Evolutionary conservation across 2,888 invertebrate species (phyloP).

Genomic region (Polyommatus icarus): DNA sequence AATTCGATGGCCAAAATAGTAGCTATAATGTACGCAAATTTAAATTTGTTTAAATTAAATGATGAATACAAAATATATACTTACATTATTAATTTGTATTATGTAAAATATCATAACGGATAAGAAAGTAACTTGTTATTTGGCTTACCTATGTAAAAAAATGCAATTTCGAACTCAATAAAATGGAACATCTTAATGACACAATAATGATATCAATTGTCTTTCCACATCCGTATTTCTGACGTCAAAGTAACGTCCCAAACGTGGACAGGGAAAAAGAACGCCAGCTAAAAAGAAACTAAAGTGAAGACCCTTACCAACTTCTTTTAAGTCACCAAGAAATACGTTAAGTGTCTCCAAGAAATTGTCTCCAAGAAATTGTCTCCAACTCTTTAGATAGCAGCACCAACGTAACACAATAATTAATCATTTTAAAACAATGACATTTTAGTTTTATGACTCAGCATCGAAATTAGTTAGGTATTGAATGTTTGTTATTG

Average conservation of each 20-base stretch:
- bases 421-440: constrained; percentile 22
- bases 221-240: background rate
- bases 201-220: background rate
- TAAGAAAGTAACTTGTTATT: background rate
- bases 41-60: background rate
- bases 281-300: background rate
- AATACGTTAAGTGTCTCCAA: background rate
- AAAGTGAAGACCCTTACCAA: too few species aligned
- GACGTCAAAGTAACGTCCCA: background rate
- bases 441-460: constrained; percentile 6
- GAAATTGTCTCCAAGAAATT: background rate
- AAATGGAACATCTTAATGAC: background rate
- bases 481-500: constrained; percentile 20
- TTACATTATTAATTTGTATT: background rate
- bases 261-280: background rate
- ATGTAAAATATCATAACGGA: background rate
- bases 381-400: background rate
- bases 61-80: background rate
- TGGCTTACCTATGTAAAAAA: too few species aligned
- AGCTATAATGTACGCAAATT: background rate
- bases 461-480: constrained; percentile 24
- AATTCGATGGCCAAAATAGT: background rate
- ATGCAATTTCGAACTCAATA: too few species aligned
- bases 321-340: background rate
- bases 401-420: background rate